These are phyloP conservation scores for Pegea sp. DNA, from an alignment of 23 tunicate species.

Conservation along the genomic window DNA sequence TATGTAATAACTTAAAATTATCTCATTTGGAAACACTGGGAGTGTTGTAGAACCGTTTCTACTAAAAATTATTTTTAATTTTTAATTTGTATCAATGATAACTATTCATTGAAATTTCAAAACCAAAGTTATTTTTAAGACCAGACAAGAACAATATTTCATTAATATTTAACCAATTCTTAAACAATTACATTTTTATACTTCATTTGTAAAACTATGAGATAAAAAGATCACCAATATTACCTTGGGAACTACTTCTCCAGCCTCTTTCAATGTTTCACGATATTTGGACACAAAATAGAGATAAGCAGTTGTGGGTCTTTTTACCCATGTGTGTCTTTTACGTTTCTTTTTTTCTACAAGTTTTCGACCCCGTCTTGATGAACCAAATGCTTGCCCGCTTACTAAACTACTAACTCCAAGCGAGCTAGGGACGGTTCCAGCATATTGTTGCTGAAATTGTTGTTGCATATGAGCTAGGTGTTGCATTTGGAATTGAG, in stretches of 20 bases:
- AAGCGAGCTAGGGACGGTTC: no score
- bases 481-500: no score
- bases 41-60: no score
- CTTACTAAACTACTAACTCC: constrained; percentile 8
- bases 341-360: constrained; percentile 57
- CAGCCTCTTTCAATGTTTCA: constrained; percentile 88
- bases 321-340: constrained; percentile 74
- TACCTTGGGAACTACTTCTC: constrained; percentile 96
- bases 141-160: neutral
- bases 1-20: no score
- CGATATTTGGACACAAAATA: constrained; percentile 98
- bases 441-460: no score
- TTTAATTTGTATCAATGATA: no score
- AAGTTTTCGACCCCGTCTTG: constrained; percentile 65
- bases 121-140: no score
- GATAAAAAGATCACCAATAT: neutral
- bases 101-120: no score
- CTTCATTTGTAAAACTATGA: neutral
- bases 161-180: neutral
- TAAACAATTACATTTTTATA: neutral
- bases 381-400: constrained; percentile 18
- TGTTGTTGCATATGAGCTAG: no score
- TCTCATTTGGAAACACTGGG: no score
- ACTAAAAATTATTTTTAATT: no score
- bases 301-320: constrained; percentile 96